Evolutionary conservation across 2,888 invertebrate species (phyloP), one percentile per base, ranked within the genome.

Genomic region (Anthrax anthrax): DNA sequence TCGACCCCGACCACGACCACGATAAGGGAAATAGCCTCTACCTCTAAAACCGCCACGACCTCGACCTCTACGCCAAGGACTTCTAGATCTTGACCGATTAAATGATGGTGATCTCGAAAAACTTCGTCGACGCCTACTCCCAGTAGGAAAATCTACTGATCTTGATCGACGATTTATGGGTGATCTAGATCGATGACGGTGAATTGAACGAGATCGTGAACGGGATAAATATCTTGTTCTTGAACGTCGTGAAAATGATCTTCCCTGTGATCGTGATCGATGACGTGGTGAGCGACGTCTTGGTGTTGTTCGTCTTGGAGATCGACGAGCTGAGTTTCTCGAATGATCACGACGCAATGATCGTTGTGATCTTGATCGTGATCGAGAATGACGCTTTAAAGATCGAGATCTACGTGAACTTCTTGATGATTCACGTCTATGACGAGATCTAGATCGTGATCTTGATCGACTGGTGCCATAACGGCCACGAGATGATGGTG

Each of bases 381-480:
- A 48, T 19, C 43, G 23, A 3, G 27, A 18, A 14, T 23, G 12
- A 17, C 47, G 34, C 4, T 34, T 38, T 17, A 17, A 23, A 4
- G 77, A 77, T 3, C 79, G 76, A 0, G 81, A 81, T 12, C 71
- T 67, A 50, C 72, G 72, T n/a, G 41, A 41, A 14, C 46, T 36
- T 55, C 10, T 63, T 60, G 23, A 70, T 63, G 50, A 69, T 68
- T 42, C 62, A 55, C 50, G 44, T 12, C 48, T 42, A 27, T 50
- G 39, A 55, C 70, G 70, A 56, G 50, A 47, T 32, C 10, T 44
- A 17, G 54, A 51, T 4, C 50, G 51, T 9, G 52, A 48, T 17
- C 49, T 46, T 1, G 47, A 50, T 41, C 48, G 18, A 39, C 48
- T 50, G 19, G 43, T 48, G 17, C 45, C 44, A 19, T 42, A 32